These are phyloP conservation scores for Mionectes macconnelli DNA, from an alignment of 2,113 vertebrate genomes.

Conservation along the genomic window DNA sequence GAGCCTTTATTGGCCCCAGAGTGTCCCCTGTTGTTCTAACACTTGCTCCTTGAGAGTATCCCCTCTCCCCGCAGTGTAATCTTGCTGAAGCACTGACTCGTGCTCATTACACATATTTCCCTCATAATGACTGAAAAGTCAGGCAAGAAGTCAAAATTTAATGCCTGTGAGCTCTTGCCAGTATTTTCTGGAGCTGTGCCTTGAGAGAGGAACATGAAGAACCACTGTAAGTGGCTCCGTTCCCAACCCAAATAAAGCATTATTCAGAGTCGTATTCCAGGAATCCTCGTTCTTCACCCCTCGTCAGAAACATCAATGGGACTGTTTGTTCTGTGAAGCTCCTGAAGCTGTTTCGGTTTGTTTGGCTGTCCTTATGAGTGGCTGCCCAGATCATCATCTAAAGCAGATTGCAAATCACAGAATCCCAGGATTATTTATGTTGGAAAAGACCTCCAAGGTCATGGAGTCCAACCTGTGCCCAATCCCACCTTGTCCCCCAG, in stretches of 20 bases:
- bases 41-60: background rate
- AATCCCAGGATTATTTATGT: background rate
- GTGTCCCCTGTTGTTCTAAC: background rate
- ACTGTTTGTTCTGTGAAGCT: background rate
- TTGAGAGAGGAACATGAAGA: background rate
- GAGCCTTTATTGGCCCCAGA: background rate
- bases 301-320: background rate
- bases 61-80: background rate
- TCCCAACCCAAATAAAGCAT: constrained; percentile 11
- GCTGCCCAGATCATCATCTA: background rate
- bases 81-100: background rate
- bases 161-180: background rate
- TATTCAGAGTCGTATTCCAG: background rate
- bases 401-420: background rate
- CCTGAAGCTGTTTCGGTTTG: background rate
- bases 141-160: constrained; percentile 11
- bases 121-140: background rate
- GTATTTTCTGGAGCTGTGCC: background rate
- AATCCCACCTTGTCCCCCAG: background rate
- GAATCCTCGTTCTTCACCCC: background rate
- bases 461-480: background rate
- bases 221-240: background rate
- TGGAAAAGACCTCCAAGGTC: background rate
- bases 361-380: background rate
- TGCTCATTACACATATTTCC: background rate